Percentiles rank a stretch among this genome's conserved stretches.
Evolutionary conservation across 37 sponge, comb jelly and placozoan species (phyloP).

Genomic region (Halisarca cf. caerulea): DNA sequence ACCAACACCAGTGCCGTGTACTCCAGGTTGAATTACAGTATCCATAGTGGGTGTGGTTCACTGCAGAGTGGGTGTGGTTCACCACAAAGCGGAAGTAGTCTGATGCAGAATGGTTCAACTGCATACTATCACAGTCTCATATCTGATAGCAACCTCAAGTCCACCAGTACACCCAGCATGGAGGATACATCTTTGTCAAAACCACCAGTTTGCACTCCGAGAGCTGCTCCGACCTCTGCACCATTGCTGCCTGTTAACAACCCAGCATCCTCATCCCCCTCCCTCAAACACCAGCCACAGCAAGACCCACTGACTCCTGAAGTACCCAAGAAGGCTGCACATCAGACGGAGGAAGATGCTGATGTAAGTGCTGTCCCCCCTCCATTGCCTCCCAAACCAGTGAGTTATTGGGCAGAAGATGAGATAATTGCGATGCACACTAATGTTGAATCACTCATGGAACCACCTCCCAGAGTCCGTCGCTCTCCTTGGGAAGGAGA

Average conservation of each 20-base stretch:
- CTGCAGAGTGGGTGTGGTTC: too few relatives aligned
- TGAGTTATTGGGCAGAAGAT: not conserved
- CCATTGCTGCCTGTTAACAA: not conserved
- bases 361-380: not conserved
- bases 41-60: too few relatives aligned
- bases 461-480: not conserved
- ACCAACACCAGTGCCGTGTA: too few relatives aligned
- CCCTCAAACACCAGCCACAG: not conserved
- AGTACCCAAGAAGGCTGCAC: not conserved
- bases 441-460: not conserved
- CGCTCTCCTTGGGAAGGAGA: not conserved
- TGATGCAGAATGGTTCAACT: too few relatives aligned
- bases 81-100: too few relatives aligned
- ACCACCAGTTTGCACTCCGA: too few relatives aligned
- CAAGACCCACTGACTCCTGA: not conserved
- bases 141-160: too few relatives aligned
- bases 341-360: not conserved
- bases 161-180: too few relatives aligned
- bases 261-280: not conserved
- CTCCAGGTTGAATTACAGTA: too few relatives aligned
- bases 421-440: not conserved
- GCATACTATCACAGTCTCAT: too few relatives aligned
- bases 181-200: too few relatives aligned
- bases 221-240: not conserved
- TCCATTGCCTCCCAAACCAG: constrained; percentile 22